Base-by-base conservation (phyloP, 2,888 invertebrate species). In the Theristus sp. region DNA sequence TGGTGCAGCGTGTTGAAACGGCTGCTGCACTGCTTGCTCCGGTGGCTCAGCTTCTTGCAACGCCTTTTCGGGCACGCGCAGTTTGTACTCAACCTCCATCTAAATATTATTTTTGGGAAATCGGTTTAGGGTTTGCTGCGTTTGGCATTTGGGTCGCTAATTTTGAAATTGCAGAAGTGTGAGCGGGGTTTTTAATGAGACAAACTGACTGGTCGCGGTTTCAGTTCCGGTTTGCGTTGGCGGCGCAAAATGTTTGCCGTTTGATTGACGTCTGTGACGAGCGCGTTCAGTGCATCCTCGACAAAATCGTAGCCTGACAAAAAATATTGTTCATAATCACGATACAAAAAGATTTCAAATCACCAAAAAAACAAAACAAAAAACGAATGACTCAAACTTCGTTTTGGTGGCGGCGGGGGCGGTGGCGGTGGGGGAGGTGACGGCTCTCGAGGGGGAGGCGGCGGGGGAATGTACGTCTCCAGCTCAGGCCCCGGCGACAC, bases 181-280 rank as follows among this genome's bases (percentile, higher is more conserved):
- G n/a, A n/a, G n/a, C n/a, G n/a, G n/a, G n/a, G n/a, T n/a, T n/a
- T n/a, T n/a, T n/a, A n/a, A n/a, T n/a, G n/a, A n/a, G n/a, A n/a
- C n/a, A n/a, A n/a, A n/a, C n/a, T n/a, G n/a, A n/a, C n/a, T n/a
- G n/a, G n/a, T n/a, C n/a, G n/a, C n/a, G n/a, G n/a, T n/a, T n/a
- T 49, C n/a, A n/a, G 49, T 49, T 49, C 49, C 3, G 49, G n/a
- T 49, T 24, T 49, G 24, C 24, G 49, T n/a, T 49, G 20, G n/a
- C 65, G 52, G 20, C 67, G 61, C 47, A 67, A 58, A 2, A 71
- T 70, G 62, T 72, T 71, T 3, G 72, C 69, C 10, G 72, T 72
- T 6, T 72, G 72, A 58, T 71, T 71, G 22, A 72, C 71, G 60
- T 72, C 71, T 58, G 69, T 70, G n/a, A 71, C 72, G 28, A 72